Base-by-base conservation (phyloP, 1,140 invertebrate genomes). In the Calliphora vicina region DNA sequence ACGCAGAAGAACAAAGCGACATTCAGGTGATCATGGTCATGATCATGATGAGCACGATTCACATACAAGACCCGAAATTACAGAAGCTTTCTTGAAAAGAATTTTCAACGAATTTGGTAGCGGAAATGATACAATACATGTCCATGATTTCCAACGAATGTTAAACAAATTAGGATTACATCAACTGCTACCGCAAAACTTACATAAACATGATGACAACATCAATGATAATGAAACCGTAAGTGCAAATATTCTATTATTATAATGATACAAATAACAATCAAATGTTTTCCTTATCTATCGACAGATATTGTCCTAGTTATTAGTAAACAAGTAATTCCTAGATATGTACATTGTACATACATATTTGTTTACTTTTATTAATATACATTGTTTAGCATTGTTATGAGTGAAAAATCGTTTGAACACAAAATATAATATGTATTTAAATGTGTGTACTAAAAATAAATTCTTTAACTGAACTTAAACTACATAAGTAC, bases 111-210 rank as follows among this genome's bases (percentile, higher is more conserved):
- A 91, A 84, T 92, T 91, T 83, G 91, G 92, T 25, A 93, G 93
- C 45, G 25, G 35, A 84, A 92, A 92, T 6, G 92, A 93, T 73
- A 91, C 90, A 86, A 93, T 95, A 91, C 94, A 93, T 84, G 87
- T 94, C 83, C 92, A 92, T 0, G 94, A 93, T 29, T 95, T 96
- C 84, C 93, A 94, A 84, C 92, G 91, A 67, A 92, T 96, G 88
- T 88, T 96, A 1, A 90, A 92, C 82, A 93, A 92, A 27, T 86
- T 96, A 82, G 92, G 93, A 80, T 90, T 95, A 12, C 86, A 91
- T 78, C 93, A 92, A 82, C 87, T 94, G 83, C 86, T 92, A 71
- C 90, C 89, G 57, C 26, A 82, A 13, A 27, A 86, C 85, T 43
- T 89, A 84, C 67, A 85, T 86, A 61, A 73, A 26, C 61, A 81